Evolutionary conservation across 2,888 invertebrate species (phyloP).

Genomic region (Galeopsomyia nigrocyanea): DNA sequence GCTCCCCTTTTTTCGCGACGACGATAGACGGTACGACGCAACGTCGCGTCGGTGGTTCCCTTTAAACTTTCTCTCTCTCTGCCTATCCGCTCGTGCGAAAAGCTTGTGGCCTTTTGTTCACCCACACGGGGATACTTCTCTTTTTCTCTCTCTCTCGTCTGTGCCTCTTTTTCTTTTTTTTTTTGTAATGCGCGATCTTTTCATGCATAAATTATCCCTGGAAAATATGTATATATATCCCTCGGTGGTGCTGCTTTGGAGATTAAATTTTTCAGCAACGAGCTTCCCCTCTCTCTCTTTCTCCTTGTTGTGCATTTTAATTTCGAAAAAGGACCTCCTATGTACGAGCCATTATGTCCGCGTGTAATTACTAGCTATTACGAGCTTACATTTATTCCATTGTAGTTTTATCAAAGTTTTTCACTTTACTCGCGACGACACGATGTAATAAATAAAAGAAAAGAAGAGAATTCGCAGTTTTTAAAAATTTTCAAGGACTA

Average conservation of each 20-base stretch:
- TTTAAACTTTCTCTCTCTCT: neutral
- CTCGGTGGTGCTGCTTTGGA: neutral
- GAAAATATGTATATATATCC: slow-evolving; percentile 15
- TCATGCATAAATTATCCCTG: slow-evolving; percentile 45
- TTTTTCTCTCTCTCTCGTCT: slow-evolving; percentile 11
- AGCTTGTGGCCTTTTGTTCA: slow-evolving; percentile 28
- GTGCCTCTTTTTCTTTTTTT: slow-evolving; percentile 7
- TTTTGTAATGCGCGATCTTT: slow-evolving; percentile 41
- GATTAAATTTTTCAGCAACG: slow-evolving; percentile 36
- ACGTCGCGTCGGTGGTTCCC: slow-evolving; percentile 1
- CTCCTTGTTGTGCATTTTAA: neutral
- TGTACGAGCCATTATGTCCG: too few relatives aligned
- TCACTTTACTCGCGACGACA: too few relatives aligned
- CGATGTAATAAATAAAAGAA: too few relatives aligned
- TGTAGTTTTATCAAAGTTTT: too few relatives aligned
- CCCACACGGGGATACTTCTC: neutral
- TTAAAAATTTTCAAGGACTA: too few relatives aligned
- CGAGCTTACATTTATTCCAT: too few relatives aligned
- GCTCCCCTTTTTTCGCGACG: slow-evolving; percentile 15
- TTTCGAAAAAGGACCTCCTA: too few relatives aligned
- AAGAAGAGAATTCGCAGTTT: too few relatives aligned
- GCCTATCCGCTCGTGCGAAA: slow-evolving; percentile 22
- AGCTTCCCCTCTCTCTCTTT: slow-evolving; percentile 6
- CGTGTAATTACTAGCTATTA: too few relatives aligned
- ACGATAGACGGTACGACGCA: neutral